These are phyloP conservation scores for Potamarius usumacintae DNA, from an alignment of 2,113 vertebrate genomes.

Conservation along the genomic window DNA sequence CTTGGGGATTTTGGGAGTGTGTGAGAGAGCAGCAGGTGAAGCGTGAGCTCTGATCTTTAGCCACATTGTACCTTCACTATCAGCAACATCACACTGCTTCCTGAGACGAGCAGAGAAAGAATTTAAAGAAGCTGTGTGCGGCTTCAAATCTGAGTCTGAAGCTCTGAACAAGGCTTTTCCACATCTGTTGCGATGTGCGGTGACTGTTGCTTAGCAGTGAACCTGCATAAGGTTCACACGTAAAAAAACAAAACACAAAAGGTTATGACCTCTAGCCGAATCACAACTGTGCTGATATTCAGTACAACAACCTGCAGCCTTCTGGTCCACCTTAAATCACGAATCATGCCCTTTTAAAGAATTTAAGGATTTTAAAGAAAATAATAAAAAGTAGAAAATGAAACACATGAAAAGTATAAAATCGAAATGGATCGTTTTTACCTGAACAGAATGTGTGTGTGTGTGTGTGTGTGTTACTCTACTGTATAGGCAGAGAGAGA, in stretches of 20 bases:
- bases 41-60: constrained; percentile 44
- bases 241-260: neutral
- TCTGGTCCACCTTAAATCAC: neutral
- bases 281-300: neutral
- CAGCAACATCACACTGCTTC: constrained; percentile 39
- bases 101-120: constrained; percentile 11
- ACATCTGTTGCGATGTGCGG: neutral
- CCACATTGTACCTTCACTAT: constrained; percentile 38
- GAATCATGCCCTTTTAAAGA: neutral
- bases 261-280: neutral
- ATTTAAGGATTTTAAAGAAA: neutral
- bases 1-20: neutral
- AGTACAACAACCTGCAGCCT: too few species aligned
- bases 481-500: neutral
- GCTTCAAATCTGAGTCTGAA: constrained; percentile 19
- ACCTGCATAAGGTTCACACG: neutral
- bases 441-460: neutral
- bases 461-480: neutral
- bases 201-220: neutral
- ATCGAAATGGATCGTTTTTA: neutral
- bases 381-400: neutral
- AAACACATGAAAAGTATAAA: neutral
- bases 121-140: constrained; percentile 29
- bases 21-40: constrained; percentile 27
- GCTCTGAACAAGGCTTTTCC: neutral